These are phyloP conservation scores for Sminthurinus aureus DNA, from an alignment of 2,888 invertebrate genomes.

Conservation along the genomic window DNA sequence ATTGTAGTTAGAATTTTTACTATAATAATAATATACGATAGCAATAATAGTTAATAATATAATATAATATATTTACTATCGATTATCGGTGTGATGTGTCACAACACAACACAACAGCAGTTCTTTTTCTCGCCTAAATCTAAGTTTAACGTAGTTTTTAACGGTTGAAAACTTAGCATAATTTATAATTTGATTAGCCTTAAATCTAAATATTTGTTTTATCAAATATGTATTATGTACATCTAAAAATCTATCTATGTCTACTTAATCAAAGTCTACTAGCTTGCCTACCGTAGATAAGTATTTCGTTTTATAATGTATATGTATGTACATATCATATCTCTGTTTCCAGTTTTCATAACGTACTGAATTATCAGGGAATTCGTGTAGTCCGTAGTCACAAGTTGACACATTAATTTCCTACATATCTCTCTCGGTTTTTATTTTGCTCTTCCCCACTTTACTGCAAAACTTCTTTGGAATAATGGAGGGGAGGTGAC, in stretches of 20 bases:
- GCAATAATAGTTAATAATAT: no score
- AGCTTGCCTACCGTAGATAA: no score
- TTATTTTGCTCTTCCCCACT: neutral
- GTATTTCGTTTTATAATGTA: neutral
- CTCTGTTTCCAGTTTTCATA: neutral
- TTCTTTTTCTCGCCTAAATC: neutral
- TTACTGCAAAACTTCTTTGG: neutral
- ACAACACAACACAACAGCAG: neutral
- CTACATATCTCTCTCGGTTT: neutral
- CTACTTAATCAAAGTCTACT: no score
- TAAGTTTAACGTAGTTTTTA: no score
- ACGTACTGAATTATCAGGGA: no score
- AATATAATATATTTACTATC: no score
- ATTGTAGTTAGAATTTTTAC: no score
- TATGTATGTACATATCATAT: slow-evolving; percentile 1
- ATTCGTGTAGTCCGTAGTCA: neutral
- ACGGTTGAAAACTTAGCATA: no score
- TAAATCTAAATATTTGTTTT: neutral
- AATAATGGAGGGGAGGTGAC: neutral
- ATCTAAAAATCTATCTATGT: no score
- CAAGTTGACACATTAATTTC: neutral
- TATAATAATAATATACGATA: no score
- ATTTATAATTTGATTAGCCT: neutral
- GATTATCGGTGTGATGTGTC: neutral
- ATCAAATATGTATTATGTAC: no score